Percentiles rank a stretch among this genome's conserved stretches.
phyloP scores from a whole-genome alignment of 2,888 invertebrate genomes.

The Perizoma affinitatum region DNA sequence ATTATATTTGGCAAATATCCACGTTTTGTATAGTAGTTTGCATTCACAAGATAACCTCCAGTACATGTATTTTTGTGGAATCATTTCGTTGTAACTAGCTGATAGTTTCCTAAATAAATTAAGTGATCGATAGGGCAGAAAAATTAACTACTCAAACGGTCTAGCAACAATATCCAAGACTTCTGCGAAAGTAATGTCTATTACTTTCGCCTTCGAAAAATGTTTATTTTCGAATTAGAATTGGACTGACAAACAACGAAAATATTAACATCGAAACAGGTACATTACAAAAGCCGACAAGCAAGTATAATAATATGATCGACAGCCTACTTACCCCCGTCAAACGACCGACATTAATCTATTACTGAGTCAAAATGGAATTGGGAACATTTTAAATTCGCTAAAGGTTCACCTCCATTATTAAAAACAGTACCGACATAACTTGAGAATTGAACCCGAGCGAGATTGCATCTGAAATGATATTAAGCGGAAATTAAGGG shows the following conservation, averaged over 20 bases:
- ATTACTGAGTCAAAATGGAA: slow-evolving; percentile 52
- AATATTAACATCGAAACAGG: slow-evolving; percentile 37
- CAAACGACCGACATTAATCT: slow-evolving; percentile 56
- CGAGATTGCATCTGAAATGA: slow-evolving; percentile 77
- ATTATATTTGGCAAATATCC: too few relatives aligned
- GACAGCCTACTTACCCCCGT: slow-evolving; percentile 54
- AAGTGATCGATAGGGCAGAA: too few relatives aligned
- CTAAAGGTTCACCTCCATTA: slow-evolving; percentile 36
- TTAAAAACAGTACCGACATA: slow-evolving; percentile 36
- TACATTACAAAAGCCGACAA: slow-evolving; percentile 32
- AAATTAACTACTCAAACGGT: too few relatives aligned
- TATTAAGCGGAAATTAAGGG: slow-evolving; percentile 78
- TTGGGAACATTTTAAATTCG: slow-evolving; percentile 37
- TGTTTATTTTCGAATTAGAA: slow-evolving; percentile 27
- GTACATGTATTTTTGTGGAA: too few relatives aligned
- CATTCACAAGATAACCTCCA: too few relatives aligned
- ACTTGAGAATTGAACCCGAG: slow-evolving; percentile 64
- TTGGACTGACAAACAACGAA: slow-evolving; percentile 46
- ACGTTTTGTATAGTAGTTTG: too few relatives aligned
- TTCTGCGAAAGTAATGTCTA: not conserved
- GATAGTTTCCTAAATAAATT: too few relatives aligned
- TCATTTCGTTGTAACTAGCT: too few relatives aligned
- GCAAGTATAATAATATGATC: slow-evolving; percentile 45
- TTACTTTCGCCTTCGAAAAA: slow-evolving; percentile 3
- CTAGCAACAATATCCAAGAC: too few relatives aligned